These are phyloP conservation scores for Stegophylla sp. DNA, from an alignment of 2,888 invertebrate species.

Conservation along the genomic window DNA sequence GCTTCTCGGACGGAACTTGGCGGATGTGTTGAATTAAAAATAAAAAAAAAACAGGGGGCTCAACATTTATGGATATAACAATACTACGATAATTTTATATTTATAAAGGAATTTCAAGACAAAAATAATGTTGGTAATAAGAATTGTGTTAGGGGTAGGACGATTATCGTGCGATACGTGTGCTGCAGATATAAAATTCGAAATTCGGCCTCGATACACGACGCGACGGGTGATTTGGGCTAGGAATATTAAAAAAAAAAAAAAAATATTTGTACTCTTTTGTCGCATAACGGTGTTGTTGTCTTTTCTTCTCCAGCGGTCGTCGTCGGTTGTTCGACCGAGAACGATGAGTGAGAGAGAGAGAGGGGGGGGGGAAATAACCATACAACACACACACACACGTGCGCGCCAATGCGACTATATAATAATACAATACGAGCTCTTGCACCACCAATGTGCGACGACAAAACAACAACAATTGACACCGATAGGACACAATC, in stretches of 20 bases:
- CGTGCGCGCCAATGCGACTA: too few relatives aligned
- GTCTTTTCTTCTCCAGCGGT: too few relatives aligned
- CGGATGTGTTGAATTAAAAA: too few relatives aligned
- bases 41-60: too few relatives aligned
- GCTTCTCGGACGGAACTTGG: too few relatives aligned
- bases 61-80: too few relatives aligned
- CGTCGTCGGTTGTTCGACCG: background rate
- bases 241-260: too few relatives aligned
- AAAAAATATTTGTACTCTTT: background rate
- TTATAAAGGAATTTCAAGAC: too few relatives aligned
- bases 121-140: too few relatives aligned
- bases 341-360: background rate
- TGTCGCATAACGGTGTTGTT: background rate
- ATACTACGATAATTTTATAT: too few relatives aligned
- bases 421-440: background rate
- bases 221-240: background rate
- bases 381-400: background rate
- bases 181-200: background rate
- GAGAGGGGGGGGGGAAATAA: background rate
- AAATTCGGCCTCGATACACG: conserved; percentile 2
- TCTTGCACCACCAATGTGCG: background rate
- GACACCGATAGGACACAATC: conserved; percentile 27
- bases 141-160: too few relatives aligned
- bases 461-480: background rate
- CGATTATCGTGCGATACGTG: background rate